phyloP scores from a whole-genome alignment of 1,140 invertebrate species.

The Neuroterus valhalla region DNA sequence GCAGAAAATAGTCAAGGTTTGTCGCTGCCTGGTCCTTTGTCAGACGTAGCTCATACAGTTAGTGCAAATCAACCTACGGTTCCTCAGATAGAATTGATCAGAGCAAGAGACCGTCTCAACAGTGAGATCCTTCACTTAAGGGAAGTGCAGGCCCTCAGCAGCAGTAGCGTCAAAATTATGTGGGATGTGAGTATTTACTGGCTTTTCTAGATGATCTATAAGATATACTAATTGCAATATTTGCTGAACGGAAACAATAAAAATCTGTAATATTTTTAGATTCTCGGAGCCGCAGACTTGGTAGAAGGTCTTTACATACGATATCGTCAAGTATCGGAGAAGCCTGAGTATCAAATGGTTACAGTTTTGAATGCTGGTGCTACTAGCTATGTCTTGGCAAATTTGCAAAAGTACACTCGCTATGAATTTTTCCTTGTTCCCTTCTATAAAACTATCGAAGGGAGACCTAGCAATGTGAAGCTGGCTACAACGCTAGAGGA shows the following conservation, averaged over 20 bases:
- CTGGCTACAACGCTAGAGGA: constrained; percentile 83
- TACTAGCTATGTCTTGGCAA: constrained; percentile 81
- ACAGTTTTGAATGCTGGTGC: constrained; percentile 81
- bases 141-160: constrained; percentile 85
- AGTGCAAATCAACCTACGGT: constrained; percentile 80
- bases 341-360: constrained; percentile 82
- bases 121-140: constrained; percentile 88
- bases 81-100: constrained; percentile 86
- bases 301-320: constrained; percentile 95
- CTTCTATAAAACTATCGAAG: constrained; percentile 89
- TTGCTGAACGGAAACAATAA: not conserved
- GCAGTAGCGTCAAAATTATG: constrained; percentile 87
- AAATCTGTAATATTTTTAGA: constrained; percentile 60
- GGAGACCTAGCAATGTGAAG: constrained; percentile 86
- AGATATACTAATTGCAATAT: not conserved
- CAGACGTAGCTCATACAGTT: constrained; percentile 80
- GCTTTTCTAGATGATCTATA: constrained; percentile 33
- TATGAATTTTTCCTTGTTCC: constrained; percentile 94
- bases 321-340: constrained; percentile 86
- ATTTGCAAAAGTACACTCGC: constrained; percentile 87
- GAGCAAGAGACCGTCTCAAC: constrained; percentile 85
- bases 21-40: constrained; percentile 81
- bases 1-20: constrained; percentile 91
- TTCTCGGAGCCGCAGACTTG: constrained; percentile 75
- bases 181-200: constrained; percentile 84